Conservation (phyloP, 2,113 vertebrate genomes). For the Sakesphorus luctuosus region DNA sequence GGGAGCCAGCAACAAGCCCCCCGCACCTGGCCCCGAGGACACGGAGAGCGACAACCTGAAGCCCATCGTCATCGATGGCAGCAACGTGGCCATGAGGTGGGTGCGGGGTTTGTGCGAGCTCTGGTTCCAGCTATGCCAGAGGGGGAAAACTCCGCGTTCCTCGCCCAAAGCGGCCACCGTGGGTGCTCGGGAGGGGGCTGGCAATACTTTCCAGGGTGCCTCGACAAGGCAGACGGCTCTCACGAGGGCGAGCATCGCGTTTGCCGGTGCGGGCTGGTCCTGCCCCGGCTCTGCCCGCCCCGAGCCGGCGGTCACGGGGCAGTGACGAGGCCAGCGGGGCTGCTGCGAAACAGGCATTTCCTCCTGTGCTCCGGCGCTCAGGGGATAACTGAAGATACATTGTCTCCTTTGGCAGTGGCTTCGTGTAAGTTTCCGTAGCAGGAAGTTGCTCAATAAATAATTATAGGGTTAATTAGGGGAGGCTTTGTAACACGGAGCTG, state of each 20-base stretch:
- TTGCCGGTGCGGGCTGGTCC: background rate
- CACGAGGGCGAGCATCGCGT: rapidly evolving
- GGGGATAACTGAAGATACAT: background rate
- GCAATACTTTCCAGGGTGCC: background rate
- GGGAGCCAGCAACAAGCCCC: conserved; percentile 52
- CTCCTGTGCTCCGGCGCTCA: background rate
- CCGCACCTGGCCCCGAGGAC: conserved; percentile 52
- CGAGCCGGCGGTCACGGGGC: background rate
- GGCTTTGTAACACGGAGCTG: background rate
- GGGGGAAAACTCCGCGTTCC: rapidly evolving
- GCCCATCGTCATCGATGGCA: conserved; percentile 93
- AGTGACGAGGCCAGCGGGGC: rapidly evolving
- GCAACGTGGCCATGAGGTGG: conserved; percentile 98
- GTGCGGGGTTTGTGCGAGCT: background rate
- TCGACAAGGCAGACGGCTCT: rapidly evolving
- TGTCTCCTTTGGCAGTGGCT: conserved; percentile 5
- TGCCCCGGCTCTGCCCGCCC: rapidly evolving
- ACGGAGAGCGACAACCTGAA: conserved; percentile 77
- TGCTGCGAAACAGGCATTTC: background rate
- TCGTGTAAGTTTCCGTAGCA: conserved; percentile 30
- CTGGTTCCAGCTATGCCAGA: rapidly evolving
- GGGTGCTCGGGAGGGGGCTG: rapidly evolving
- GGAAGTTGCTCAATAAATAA: conserved; percentile 58
- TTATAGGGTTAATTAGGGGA: conserved; percentile 8
- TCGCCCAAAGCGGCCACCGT: rapidly evolving